Percentiles rank a stretch among this genome's conserved stretches.
Evolutionary conservation across 2,113 vertebrate species (phyloP).

Genomic region (Onychorhynchus coronatus): DNA sequence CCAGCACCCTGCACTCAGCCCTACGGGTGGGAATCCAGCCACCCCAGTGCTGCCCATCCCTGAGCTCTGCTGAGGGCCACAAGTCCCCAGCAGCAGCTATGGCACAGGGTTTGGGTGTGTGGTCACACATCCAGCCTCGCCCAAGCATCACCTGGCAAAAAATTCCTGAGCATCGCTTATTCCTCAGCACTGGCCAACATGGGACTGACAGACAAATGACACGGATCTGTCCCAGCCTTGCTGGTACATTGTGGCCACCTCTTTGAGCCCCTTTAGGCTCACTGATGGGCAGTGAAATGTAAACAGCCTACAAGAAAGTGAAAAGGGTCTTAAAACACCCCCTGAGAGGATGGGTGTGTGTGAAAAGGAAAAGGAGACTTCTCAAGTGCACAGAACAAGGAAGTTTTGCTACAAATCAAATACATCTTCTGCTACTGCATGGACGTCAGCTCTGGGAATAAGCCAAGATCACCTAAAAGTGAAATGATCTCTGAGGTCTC

Average conservation of each 20-base stretch:
- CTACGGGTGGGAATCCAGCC: neutral
- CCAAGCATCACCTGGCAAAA: neutral
- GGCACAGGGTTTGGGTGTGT: neutral
- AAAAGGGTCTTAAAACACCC: neutral
- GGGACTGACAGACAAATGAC: neutral
- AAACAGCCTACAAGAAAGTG: neutral
- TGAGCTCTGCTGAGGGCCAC: neutral
- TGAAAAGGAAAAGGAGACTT: neutral
- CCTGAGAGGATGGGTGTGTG: rapidly evolving
- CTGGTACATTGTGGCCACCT: neutral
- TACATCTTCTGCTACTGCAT: neutral
- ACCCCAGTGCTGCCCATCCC: neutral
- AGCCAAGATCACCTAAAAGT: neutral
- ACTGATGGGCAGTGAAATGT: neutral
- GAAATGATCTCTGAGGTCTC: neutral
- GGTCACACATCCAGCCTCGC: neutral
- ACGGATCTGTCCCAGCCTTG: neutral
- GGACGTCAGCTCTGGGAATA: neutral
- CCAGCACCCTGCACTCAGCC: neutral
- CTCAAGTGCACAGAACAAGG: neutral
- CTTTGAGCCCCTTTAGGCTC: neutral
- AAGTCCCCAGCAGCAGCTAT: rapidly evolving
- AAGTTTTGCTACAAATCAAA: neutral
- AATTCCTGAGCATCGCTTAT: neutral
- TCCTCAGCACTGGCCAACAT: neutral